Base-by-base conservation (phyloP, 1,140 invertebrate species). In the Camponotus floridanus region DNA sequence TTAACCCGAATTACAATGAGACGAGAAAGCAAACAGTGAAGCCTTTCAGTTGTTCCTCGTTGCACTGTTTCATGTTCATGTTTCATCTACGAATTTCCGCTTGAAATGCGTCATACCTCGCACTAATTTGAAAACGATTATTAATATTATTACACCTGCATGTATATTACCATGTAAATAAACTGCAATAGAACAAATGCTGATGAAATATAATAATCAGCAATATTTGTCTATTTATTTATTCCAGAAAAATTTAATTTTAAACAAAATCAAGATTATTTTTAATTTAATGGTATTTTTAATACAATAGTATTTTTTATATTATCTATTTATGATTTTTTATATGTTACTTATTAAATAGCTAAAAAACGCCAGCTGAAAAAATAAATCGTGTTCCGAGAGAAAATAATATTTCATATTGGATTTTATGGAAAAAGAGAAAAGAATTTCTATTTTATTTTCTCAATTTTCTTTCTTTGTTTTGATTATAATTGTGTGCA, bases 1-100 rank as follows among this genome's bases (percentile, higher is more conserved):
- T 15, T 65, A 65, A 45, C 36, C 57, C 21, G 51, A 88, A 86
- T 88, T 88, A 88, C 71, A n/a, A 11, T 36, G 39, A 80, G 51
- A 70, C 11, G 65, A 70, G 65, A 31, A 70, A 80, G 45, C 61
- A 21, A 64, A 7, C 36, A 42, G 36, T 6, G 64, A 51, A 15
- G 8, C 15, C 78, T 42, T 42, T 55, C 59, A 33, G 39, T 62
- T 76, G 55, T 57, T 36, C 2, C 11, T 21, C 45, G 21, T 11
- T 57, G 79, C 51, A 26, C 13, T 18, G 42, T 70, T 57, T 39
- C 36, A 80, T n/a, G 65, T n/a, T 26, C 33, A 45, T 26, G 45
- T 80, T 57, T 70, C 21, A 26, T n/a, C 48, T n/a, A 21, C 13
- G 2, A 70, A 68, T 48, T 70, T 80, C 48, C 21, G 65, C 51